Conservation (phyloP, 1,140 invertebrate genomes). For the Hirudo medicinalis region DNA sequence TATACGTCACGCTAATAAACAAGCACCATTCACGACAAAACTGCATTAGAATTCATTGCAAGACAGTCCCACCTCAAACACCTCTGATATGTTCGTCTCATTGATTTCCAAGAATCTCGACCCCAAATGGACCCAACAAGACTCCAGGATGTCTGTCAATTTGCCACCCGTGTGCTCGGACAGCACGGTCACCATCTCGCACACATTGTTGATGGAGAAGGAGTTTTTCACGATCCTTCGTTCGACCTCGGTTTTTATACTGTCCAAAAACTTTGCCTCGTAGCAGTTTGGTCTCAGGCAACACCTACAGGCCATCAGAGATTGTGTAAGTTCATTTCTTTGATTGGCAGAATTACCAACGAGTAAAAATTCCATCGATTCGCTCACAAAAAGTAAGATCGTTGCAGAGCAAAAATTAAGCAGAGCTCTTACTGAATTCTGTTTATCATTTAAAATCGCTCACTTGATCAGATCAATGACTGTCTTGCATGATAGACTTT, state of each 20-base stretch:
- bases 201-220: conserved; percentile 50
- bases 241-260: conserved; percentile 28
- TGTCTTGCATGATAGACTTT: conserved; percentile 24
- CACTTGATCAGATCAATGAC: conserved; percentile 26
- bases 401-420: too few species aligned
- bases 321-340: too few species aligned
- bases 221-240: conserved; percentile 43
- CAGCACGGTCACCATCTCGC: conserved; percentile 44
- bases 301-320: conserved; percentile 4
- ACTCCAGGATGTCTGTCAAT: conserved; percentile 46
- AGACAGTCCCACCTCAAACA: conserved; percentile 20
- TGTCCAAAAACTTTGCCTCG: conserved; percentile 20
- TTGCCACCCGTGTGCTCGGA: conserved; percentile 30
- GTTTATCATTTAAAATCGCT: neutral
- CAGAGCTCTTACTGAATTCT: too few species aligned
- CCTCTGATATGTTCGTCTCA: conserved; percentile 45
- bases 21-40: too few species aligned
- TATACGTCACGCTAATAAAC: too few species aligned
- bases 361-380: too few species aligned
- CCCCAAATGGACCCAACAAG: conserved; percentile 54
- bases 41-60: too few species aligned
- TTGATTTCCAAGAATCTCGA: conserved; percentile 49
- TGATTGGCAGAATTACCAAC: too few species aligned
- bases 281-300: conserved; percentile 25
- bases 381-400: too few species aligned